Base-by-base conservation (phyloP, 1,140 invertebrate species). In the Bombus balteatus region DNA sequence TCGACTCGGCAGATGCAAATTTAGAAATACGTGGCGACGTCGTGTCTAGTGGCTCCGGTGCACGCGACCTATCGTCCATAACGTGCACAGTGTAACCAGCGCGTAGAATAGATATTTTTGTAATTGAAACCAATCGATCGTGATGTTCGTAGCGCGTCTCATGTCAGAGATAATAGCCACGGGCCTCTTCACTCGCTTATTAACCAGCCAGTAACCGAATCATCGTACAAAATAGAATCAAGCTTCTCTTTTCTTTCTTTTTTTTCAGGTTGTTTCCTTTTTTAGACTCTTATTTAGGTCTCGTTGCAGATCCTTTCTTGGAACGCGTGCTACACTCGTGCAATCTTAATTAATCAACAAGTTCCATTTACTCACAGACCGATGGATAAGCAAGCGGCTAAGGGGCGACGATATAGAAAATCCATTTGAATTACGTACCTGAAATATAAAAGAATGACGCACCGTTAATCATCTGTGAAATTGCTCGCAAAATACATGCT, bases 11-110 rank as follows among this genome's bases (percentile, higher is more conserved):
- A 74, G 88, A 90, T 90, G 89, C 89, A 90, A 90, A 90, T 90
- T 87, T 83, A 89, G 85, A 87, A 89, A 89, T 89, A 89, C 85
- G 62, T 68, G 89, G 89, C 88, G 88, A 90, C 89, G 89, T 84
- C 43, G 85, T 89, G 89, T 90, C 89, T 90, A 83, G 88, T 87
- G 85, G 81, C 81, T 81, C 34, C 53, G 68, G 81, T 65, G 89
- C 89, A 90, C 89, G 89, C 89, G 77, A 90, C 43, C 87, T 83
- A 83, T 80, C 74, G 74, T n/a, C 73, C 87, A 72, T 80, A 80
- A 34, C 66, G 65, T 66, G 70, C 62, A 22, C 68, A 34, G 72
- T 74, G 59, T 62, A 62, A 32, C 18, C 66, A 53, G 59, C 62
- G 32, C 59, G 71, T 32, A 37, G 83, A 62, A 79, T 68, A 75